Evolutionary conservation across 2,888 invertebrate species (phyloP).

Genomic region (Zygaena filipendulae): DNA sequence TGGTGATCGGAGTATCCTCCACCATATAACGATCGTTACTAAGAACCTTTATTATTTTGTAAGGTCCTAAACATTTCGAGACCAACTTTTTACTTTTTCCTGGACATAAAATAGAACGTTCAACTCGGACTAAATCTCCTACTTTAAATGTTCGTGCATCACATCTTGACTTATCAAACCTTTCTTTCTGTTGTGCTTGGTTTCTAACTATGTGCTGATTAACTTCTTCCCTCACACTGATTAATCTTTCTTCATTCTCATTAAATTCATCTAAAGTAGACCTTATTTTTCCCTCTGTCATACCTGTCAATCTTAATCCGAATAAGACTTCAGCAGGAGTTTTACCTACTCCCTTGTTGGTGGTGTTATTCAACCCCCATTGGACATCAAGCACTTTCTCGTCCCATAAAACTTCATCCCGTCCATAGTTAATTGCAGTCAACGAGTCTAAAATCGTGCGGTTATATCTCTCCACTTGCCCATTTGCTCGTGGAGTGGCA

Average conservation of each 20-base stretch:
- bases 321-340: slow-evolving; percentile 12
- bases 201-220: slow-evolving; percentile 1
- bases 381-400: slow-evolving; percentile 11
- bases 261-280: too few species aligned
- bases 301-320: too few species aligned
- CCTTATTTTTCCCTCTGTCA: too few species aligned
- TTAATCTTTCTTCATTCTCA: background rate
- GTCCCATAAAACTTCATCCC: slow-evolving; percentile 8
- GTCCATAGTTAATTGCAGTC: slow-evolving; percentile 8
- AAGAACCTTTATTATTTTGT: slow-evolving; percentile 3
- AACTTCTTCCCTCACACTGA: background rate
- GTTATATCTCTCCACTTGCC: slow-evolving; percentile 17
- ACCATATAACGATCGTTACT: slow-evolving; percentile 10
- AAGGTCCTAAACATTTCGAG: slow-evolving; percentile 9
- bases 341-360: slow-evolving; percentile 10
- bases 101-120: slow-evolving; percentile 3
- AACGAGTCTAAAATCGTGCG: slow-evolving; percentile 14
- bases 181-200: slow-evolving; percentile 1
- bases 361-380: slow-evolving; percentile 10
- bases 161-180: slow-evolving; percentile 5
- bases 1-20: too few species aligned
- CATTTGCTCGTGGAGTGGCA: slow-evolving; percentile 19
- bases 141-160: slow-evolving; percentile 2
- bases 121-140: slow-evolving; percentile 8
- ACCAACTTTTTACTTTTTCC: slow-evolving; percentile 9